Evolutionary conservation across 2,113 vertebrate species (phyloP).

Genomic region (Stegostoma tigrinum): DNA sequence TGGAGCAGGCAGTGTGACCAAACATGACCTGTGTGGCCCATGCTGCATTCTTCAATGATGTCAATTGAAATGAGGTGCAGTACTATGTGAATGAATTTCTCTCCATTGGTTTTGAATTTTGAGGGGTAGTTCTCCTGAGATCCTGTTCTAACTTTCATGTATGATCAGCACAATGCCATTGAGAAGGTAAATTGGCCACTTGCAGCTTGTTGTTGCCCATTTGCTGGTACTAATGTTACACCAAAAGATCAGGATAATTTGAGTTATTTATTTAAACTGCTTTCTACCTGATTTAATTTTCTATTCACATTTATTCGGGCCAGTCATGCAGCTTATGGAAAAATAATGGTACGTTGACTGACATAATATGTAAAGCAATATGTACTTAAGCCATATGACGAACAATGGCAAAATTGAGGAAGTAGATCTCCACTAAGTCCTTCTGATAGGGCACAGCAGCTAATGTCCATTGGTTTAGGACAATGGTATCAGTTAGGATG

Average conservation of each 20-base stretch:
- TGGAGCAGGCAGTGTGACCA: background rate
- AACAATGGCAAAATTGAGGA: background rate
- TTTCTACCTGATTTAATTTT: background rate
- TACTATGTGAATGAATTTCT: background rate
- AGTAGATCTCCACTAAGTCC: background rate
- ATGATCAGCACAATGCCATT: background rate
- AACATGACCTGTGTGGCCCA: background rate
- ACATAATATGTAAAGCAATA: background rate
- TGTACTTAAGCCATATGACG: background rate
- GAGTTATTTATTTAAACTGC: background rate
- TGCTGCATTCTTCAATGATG: background rate
- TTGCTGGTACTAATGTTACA: background rate
- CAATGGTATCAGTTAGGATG: background rate
- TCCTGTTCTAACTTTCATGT: background rate
- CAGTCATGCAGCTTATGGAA: background rate
- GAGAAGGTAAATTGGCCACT: background rate
- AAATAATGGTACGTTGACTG: background rate
- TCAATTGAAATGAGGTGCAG: background rate
- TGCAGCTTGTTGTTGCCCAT: background rate
- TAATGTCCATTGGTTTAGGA: background rate
- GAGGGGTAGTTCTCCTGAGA: background rate
- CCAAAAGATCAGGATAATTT: background rate
- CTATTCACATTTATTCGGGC: background rate
- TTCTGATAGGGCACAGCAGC: background rate
- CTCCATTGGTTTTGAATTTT: background rate